Conservation (phyloP, 2,797 vertebrate genomes). For the Alosa sapidissima region DNA sequence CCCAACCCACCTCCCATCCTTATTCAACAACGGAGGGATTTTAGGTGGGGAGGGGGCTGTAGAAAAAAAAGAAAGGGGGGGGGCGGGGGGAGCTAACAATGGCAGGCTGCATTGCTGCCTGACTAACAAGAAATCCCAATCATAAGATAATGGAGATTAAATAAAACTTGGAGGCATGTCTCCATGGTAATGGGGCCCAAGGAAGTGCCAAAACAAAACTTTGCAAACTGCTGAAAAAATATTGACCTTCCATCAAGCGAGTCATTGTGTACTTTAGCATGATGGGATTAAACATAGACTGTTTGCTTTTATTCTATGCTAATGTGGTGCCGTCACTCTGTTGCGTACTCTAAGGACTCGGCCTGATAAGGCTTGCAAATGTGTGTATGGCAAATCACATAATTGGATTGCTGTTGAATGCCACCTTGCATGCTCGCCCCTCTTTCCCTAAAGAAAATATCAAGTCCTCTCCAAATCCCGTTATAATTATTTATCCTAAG, state of each 20-base stretch:
- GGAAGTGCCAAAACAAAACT: neutral
- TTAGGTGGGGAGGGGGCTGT: neutral
- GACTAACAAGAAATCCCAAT: neutral
- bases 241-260: conserved; percentile 21
- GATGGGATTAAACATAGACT: conserved; percentile 43
- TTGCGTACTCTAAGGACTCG: conserved; percentile 44
- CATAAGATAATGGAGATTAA: neutral
- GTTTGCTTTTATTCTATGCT: conserved; percentile 51
- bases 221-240: conserved; percentile 5
- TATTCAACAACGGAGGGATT: neutral
- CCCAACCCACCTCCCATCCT: neutral
- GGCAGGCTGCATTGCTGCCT: neutral
- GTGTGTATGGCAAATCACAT: conserved; percentile 44
- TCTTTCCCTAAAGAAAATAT: conserved; percentile 74
- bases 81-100: neutral
- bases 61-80: neutral
- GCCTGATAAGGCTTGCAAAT: conserved; percentile 48
- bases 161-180: neutral
- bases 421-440: conserved; percentile 60
- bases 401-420: conserved; percentile 48
- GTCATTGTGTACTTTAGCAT: conserved; percentile 27
- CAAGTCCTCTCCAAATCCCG: conserved; percentile 77
- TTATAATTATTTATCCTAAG: conserved; percentile 74
- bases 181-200: neutral
- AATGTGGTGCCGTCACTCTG: conserved; percentile 37